These are phyloP conservation scores for Diachasmimorpha longicaudata DNA, from an alignment of 1,140 invertebrate species.

Conservation along the genomic window DNA sequence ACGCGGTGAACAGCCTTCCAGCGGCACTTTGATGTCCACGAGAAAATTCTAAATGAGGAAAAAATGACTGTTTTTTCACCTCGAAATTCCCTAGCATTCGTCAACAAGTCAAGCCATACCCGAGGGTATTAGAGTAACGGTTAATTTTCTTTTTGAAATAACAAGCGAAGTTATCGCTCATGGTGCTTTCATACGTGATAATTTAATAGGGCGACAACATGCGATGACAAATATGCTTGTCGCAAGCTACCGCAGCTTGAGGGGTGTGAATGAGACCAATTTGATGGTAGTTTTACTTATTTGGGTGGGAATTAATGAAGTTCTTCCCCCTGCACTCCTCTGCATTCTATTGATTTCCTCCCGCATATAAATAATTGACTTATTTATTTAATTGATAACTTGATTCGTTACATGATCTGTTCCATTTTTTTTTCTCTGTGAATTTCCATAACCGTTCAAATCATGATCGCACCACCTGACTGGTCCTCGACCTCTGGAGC, in stretches of 20 bases:
- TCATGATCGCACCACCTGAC: no score
- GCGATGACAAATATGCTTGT: not conserved
- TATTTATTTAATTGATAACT: no score
- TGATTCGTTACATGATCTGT: no score
- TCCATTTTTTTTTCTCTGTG: no score
- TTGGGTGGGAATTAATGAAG: not conserved
- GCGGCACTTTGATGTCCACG: not conserved
- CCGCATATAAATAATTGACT: no score
- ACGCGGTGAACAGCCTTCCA: not conserved
- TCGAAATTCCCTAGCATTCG: not conserved
- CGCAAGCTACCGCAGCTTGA: not conserved
- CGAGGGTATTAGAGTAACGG: not conserved
- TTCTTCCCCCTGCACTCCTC: no score
- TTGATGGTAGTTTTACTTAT: not conserved
- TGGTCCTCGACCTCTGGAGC: no score
- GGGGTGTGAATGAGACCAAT: not conserved
- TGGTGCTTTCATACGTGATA: not conserved
- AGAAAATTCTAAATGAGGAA: not conserved
- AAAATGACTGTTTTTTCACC: not conserved
- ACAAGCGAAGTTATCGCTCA: not conserved
- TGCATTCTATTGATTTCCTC: no score
- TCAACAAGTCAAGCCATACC: not conserved
- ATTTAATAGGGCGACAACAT: constrained; percentile 4
- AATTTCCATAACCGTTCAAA: no score
- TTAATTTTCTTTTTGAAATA: constrained; percentile 1